phyloP scores from a whole-genome alignment of 2,113 vertebrate genomes.

The Megaleporinus macrocephalus region DNA sequence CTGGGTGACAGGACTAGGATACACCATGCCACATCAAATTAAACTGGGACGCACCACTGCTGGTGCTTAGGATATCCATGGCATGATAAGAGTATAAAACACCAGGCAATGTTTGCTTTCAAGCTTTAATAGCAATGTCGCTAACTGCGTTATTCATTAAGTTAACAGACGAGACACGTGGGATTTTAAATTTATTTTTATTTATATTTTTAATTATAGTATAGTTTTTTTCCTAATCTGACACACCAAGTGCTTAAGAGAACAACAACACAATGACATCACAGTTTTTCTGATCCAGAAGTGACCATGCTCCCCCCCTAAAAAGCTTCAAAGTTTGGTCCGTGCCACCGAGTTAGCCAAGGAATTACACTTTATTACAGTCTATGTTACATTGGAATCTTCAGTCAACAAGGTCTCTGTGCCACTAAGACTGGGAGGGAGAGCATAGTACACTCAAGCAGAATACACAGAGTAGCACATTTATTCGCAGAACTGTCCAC shows the following conservation, averaged over 20 bases:
- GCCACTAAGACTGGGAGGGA: constrained; percentile 45
- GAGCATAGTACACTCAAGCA: constrained; percentile 62
- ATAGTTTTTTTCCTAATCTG: constrained; percentile 70
- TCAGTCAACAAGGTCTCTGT: constrained; percentile 50
- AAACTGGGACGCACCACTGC: too few relatives aligned
- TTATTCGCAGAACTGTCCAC: constrained; percentile 47
- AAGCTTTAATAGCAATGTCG: not conserved
- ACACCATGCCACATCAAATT: too few relatives aligned
- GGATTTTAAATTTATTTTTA: too few relatives aligned
- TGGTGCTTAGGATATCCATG: not conserved
- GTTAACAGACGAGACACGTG: constrained; percentile 39
- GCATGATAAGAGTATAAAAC: not conserved
- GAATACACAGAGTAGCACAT: constrained; percentile 68
- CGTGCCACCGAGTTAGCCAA: constrained; percentile 15
- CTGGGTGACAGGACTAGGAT: too few relatives aligned
- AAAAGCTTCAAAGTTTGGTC: constrained; percentile 60
- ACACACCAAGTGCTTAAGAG: constrained; percentile 75
- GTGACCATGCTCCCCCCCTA: constrained; percentile 61
- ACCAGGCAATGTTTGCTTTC: not conserved
- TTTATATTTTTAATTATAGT: constrained; percentile 68
- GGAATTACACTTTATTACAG: not conserved
- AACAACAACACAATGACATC: constrained; percentile 75
- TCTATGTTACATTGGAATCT: not conserved
- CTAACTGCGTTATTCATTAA: not conserved
- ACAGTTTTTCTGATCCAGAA: constrained; percentile 70